A percentile compares a stretch with the other conserved stretches of the same genome.
Evolutionary conservation across 2,797 vertebrate genomes (phyloP).

Genomic region (Poeciliopsis turneri): DNA sequence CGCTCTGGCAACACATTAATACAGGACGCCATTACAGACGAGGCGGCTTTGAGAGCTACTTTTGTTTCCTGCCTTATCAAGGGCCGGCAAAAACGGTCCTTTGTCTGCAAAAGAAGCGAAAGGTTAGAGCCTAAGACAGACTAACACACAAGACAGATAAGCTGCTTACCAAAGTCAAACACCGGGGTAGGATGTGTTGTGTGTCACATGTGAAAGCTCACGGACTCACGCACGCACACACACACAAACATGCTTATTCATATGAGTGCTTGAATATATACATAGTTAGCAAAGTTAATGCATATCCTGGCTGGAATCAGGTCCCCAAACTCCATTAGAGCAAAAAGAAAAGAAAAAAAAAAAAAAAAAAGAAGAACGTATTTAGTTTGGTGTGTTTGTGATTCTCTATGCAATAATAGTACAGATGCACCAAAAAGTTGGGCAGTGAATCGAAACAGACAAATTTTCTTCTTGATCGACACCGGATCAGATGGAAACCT

Average conservation of each 20-base stretch:
- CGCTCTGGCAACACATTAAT: slow-evolving; percentile 65
- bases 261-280: slow-evolving; percentile 42
- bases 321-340: not conserved
- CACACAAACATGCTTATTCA: not conserved
- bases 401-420: not conserved
- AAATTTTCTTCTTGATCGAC: not conserved
- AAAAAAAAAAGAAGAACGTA: not conserved
- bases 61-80: slow-evolving; percentile 75
- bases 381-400: slow-evolving; percentile 32
- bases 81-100: slow-evolving; percentile 63
- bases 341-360: not conserved
- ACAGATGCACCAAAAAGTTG: not conserved
- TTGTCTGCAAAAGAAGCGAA: slow-evolving; percentile 74
- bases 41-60: slow-evolving; percentile 66
- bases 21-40: slow-evolving; percentile 69
- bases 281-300: slow-evolving; percentile 26
- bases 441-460: not conserved
- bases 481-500: not conserved
- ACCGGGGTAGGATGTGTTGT: slow-evolving; percentile 70
- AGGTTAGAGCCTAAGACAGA: slow-evolving; percentile 75
- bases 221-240: slow-evolving; percentile 18
- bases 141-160: slow-evolving; percentile 69
- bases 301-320: not conserved
- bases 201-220: slow-evolving; percentile 66
- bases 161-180: slow-evolving; percentile 80